Conservation (phyloP, 1,140 invertebrate genomes). For the Helicorthomorpha holstii region DNA sequence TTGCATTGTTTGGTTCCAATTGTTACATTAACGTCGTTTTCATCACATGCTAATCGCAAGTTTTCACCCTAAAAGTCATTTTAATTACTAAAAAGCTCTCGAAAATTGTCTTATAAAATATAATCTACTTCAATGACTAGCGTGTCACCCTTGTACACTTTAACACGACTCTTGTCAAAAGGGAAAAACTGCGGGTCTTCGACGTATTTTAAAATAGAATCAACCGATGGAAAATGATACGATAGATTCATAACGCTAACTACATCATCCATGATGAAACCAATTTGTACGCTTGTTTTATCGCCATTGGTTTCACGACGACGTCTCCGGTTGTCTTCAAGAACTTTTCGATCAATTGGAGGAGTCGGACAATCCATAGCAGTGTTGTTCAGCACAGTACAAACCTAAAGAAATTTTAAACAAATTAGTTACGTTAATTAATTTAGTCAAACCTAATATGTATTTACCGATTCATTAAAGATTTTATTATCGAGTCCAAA, state of each 20-base stretch:
- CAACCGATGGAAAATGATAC: slow-evolving; percentile 61
- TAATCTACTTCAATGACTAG: slow-evolving; percentile 66
- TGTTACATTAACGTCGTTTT: slow-evolving; percentile 81
- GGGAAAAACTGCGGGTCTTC: slow-evolving; percentile 80
- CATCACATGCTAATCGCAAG: slow-evolving; percentile 75
- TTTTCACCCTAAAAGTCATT: slow-evolving; percentile 58
- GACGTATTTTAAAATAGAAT: slow-evolving; percentile 66
- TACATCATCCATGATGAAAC: slow-evolving; percentile 93
- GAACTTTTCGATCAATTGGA: slow-evolving; percentile 40
- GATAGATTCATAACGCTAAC: slow-evolving; percentile 69
- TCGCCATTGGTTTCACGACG: not conserved
- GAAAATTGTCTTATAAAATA: not conserved
- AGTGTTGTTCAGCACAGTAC: slow-evolving; percentile 65
- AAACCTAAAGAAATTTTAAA: no score
- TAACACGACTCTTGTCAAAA: slow-evolving; percentile 58
- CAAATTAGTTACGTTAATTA: no score
- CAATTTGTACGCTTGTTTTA: slow-evolving; percentile 37
- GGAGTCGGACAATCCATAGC: slow-evolving; percentile 93
- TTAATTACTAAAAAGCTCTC: no score
- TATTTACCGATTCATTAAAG: slow-evolving; percentile 50
- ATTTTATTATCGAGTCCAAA: slow-evolving; percentile 42
- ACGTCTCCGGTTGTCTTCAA: slow-evolving; percentile 10
- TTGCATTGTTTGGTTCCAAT: slow-evolving; percentile 78
- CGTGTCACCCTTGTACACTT: slow-evolving; percentile 84
- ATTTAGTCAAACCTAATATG: not conserved